Percentiles rank a stretch among this genome's conserved stretches.
Conservation (phyloP, 1,140 invertebrate species). For the Pseudachorutes palmiensis region DNA sequence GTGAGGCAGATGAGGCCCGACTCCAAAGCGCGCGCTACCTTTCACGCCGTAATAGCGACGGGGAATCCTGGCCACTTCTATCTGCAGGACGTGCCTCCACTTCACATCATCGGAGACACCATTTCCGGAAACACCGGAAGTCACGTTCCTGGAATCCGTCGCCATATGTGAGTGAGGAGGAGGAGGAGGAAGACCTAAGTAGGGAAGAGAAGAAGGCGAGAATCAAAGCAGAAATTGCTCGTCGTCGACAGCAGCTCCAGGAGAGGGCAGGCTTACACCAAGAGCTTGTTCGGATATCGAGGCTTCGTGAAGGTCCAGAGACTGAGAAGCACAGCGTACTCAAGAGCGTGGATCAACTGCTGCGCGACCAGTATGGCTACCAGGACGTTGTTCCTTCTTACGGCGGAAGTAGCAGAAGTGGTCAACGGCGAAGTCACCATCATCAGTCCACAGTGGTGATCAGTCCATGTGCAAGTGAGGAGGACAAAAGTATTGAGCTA, state of each 20-base stretch:
- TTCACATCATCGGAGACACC: constrained; percentile 32
- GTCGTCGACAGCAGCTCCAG: constrained; percentile 54
- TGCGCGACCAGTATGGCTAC: constrained; percentile 42
- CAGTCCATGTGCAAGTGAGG: constrained; percentile 42
- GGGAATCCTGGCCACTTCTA: constrained; percentile 40
- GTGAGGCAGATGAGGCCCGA: constrained; percentile 38
- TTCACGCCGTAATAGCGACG: constrained; percentile 43
- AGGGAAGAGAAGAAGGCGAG: constrained; percentile 54
- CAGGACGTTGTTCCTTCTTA: constrained; percentile 9
- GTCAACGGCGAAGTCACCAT: not conserved
- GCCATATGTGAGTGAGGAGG: constrained; percentile 49
- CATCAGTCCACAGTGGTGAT: constrained; percentile 16
- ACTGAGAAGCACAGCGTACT: constrained; percentile 44
- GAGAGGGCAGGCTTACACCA: constrained; percentile 53
- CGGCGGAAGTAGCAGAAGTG: not conserved
- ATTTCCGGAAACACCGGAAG: constrained; percentile 43
- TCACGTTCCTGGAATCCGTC: constrained; percentile 54
- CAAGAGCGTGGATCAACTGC: constrained; percentile 49
- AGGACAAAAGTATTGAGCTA: constrained; percentile 49
- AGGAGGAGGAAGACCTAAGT: constrained; percentile 46
- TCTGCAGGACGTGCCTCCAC: constrained; percentile 20
- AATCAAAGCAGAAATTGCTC: constrained; percentile 57
- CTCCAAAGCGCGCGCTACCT: constrained; percentile 39
- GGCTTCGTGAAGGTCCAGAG: constrained; percentile 42
- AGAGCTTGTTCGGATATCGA: constrained; percentile 50